These are phyloP conservation scores for Tryphoninae sp. DNA, from an alignment of 2,888 invertebrate genomes.

Conservation along the genomic window DNA sequence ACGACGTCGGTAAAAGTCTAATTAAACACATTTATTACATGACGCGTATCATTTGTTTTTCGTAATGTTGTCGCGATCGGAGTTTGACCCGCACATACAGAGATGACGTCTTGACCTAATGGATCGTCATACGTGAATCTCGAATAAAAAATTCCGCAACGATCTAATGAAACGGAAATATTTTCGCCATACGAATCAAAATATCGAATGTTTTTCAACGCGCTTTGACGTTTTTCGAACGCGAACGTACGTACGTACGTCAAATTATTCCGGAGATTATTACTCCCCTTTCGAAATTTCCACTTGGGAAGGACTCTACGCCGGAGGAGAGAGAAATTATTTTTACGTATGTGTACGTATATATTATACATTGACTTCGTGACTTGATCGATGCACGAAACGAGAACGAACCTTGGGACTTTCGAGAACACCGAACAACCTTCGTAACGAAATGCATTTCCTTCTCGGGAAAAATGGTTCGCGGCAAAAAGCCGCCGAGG, in stretches of 20 bases:
- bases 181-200: neutral
- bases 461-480: constrained; percentile 61
- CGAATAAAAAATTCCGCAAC: neutral
- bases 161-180: neutral
- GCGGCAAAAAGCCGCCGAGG: constrained; percentile 29
- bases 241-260: neutral
- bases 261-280: neutral
- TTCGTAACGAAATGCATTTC: constrained; percentile 65
- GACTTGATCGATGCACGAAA: constrained; percentile 60
- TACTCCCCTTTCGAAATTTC: constrained; percentile 27
- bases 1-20: neutral
- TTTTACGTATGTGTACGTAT: neutral
- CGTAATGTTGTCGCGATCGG: neutral
- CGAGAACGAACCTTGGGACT: constrained; percentile 70
- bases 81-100: neutral
- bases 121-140: neutral
- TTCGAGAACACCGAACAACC: constrained; percentile 65
- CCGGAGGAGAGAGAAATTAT: constrained; percentile 28
- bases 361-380: constrained; percentile 23
- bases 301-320: neutral
- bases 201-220: neutral
- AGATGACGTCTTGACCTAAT: neutral
- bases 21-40: neutral
- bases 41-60: neutral
- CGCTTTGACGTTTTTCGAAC: neutral